Evolutionary conservation across 2,113 vertebrate species (phyloP).

Genomic region (Taurulus bubalis): DNA sequence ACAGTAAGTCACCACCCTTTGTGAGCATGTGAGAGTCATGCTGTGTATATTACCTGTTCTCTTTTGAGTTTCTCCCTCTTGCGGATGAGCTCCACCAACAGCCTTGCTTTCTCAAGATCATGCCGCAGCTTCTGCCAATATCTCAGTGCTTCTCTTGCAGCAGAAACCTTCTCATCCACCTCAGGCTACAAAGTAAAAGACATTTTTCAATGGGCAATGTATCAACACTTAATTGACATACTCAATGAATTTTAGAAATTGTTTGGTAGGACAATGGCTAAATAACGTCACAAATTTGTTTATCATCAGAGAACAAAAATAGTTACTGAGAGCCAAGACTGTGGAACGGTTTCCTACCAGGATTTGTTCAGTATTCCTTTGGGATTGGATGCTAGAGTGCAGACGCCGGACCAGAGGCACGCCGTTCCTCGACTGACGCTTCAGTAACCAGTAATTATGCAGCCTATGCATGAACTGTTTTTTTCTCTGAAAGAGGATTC

Average conservation of each 20-base stretch:
- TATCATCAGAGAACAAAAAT: neutral
- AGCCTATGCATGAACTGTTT: conserved; percentile 97
- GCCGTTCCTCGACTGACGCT: conserved; percentile 94
- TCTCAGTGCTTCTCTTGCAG: conserved; percentile 93
- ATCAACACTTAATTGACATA: neutral
- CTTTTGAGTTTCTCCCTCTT: conserved; percentile 98
- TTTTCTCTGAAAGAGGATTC: conserved; percentile 93
- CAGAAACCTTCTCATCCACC: conserved; percentile 93
- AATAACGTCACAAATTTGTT: neutral
- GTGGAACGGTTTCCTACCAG: conserved; percentile 7
- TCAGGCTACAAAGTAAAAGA: conserved; percentile 84
- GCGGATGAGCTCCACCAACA: conserved; percentile 96
- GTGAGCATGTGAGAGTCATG: neutral
- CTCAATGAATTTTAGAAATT: neutral
- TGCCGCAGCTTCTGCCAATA: conserved; percentile 99
- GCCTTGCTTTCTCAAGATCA: conserved; percentile 92
- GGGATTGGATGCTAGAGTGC: conserved; percentile 91
- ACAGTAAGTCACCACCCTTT: neutral
- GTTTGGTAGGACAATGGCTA: neutral
- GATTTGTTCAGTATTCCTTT: conserved; percentile 92
- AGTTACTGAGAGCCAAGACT: neutral
- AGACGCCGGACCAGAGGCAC: conserved; percentile 93
- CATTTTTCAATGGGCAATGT: neutral
- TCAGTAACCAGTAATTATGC: conserved; percentile 97
- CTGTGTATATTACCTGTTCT: conserved; percentile 87